A percentile compares a stretch with the other conserved stretches of the same genome.
Conservation (phyloP, 2,113 vertebrate genomes). For the Dicerorhinus sumatrensis region DNA sequence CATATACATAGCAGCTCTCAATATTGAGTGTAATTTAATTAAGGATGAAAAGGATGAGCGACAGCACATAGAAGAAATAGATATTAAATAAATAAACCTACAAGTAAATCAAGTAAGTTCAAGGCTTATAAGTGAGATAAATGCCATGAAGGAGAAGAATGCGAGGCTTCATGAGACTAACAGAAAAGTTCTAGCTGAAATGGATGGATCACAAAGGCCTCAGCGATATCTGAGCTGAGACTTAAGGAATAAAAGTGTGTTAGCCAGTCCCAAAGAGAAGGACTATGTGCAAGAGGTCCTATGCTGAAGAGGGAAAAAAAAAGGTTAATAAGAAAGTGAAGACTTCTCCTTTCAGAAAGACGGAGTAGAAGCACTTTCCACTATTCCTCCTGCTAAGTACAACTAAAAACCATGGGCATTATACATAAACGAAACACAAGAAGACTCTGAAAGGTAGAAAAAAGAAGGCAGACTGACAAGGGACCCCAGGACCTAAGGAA, state of each 20-base stretch:
- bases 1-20: background rate
- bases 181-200: background rate
- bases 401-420: background rate
- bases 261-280: background rate
- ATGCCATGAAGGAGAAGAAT: background rate
- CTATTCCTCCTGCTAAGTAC: background rate
- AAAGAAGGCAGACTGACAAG: background rate
- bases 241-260: background rate
- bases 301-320: background rate
- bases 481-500: background rate
- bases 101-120: background rate
- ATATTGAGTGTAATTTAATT: background rate
- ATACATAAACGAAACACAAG: background rate
- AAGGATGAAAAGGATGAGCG: background rate
- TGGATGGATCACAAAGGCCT: background rate
- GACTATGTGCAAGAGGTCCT: background rate
- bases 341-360: background rate
- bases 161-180: background rate
- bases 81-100: background rate
- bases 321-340: background rate
- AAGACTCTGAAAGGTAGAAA: background rate
- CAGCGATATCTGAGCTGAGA: background rate
- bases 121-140: background rate
- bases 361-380: background rate
- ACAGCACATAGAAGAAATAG: background rate